Evolutionary conservation across 2,797 vertebrate species (phyloP), one percentile per base, ranked within the genome.

Genomic region (Girardinus metallicus): DNA sequence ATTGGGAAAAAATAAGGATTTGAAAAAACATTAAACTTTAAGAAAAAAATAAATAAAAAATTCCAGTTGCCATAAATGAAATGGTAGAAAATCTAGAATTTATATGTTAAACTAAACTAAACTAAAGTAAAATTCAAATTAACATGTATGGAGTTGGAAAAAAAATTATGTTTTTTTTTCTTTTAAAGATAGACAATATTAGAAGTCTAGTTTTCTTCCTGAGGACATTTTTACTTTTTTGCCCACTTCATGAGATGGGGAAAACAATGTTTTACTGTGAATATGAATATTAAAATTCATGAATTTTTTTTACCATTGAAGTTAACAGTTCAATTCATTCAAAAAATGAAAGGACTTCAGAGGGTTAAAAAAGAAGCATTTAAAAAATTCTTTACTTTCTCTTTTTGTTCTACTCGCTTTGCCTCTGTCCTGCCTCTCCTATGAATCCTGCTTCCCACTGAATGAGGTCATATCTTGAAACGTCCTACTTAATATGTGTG

Each of bases 401-500:
- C 70, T 39, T 80, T 49, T 84, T 62, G 49, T 64, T 87, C 73
- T 77, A 23, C 73, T 87, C 73, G 55, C 64, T 83, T 49, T 34
- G 82, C 83, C 68, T 83, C 51, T 85, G 66, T 79, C 39, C 34
- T 87, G 31, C 83, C 64, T 86, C 74, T 77, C 68, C 89, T 88
- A 87, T 81, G 81, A 81, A 78, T 83, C 83, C 83, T 66, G 85
- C 84, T 83, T 91, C 82, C 77, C 74, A 57, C 77, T 82, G 86
- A 95, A 94, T 91, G 85, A 93, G 94, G 90, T 93, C 93, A 89
- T 92, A 88, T 91, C 89, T 93, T 79, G 83, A 93, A 91, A 86
- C 87, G 94, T 91, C 93, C 92, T 91, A 93, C 84, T 91, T 95
- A 87, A 66, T 92, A 73, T 86, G 80, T 85, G 83, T 72, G 74